Conservation (phyloP, 2,888 invertebrate species). For the Ligdia adustata region DNA sequence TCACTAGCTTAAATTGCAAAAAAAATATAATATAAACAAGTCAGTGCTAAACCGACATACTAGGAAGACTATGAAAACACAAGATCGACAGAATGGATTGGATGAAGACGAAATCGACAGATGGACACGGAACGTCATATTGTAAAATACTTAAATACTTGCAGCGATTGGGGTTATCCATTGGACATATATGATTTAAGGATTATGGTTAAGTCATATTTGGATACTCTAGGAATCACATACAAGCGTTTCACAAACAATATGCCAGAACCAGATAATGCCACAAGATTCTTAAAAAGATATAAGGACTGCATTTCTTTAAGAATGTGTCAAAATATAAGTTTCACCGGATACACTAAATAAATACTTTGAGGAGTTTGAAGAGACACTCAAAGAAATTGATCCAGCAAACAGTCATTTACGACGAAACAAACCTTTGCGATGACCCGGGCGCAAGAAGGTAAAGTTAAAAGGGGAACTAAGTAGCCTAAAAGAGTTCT, state of each 20-base stretch:
- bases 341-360: slow-evolving; percentile 29
- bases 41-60: not conserved
- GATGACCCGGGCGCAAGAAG: slow-evolving; percentile 22
- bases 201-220: not conserved
- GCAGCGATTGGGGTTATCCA: not conserved
- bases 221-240: not conserved
- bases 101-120: no score
- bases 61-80: not conserved
- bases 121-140: not conserved
- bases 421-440: slow-evolving; percentile 25
- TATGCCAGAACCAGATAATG: not conserved
- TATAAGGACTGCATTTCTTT: not conserved
- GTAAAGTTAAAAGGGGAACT: slow-evolving; percentile 14
- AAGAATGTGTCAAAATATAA: not conserved
- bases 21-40: not conserved
- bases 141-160: not conserved
- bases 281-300: not conserved
- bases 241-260: not conserved
- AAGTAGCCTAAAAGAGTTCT: slow-evolving; percentile 27
- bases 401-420: slow-evolving; percentile 20
- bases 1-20: not conserved
- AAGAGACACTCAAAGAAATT: slow-evolving; percentile 1
- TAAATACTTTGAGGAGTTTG: not conserved
- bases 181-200: not conserved
- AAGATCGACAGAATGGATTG: not conserved